phyloP scores from a whole-genome alignment of 2,888 invertebrate species.

The Trichacis sp. region DNA sequence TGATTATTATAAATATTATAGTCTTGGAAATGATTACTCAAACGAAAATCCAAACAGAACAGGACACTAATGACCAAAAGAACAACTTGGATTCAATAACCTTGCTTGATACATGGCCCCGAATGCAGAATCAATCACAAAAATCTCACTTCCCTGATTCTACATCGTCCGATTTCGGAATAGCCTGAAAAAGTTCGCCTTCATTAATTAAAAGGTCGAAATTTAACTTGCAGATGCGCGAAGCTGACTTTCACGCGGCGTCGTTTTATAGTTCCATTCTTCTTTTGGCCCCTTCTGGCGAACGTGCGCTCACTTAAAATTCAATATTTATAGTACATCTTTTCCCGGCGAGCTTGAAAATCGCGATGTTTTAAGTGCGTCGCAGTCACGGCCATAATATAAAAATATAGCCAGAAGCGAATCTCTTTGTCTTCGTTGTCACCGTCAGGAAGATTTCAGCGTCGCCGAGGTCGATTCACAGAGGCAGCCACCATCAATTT shows the following conservation, averaged over 20 bases:
- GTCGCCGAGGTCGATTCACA: not conserved
- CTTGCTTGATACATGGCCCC: no score
- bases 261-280: no score
- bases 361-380: constrained; percentile 14
- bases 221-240: constrained; percentile 4
- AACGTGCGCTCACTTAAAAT: constrained; percentile 9
- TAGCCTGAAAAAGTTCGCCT: no score
- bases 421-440: constrained; percentile 12
- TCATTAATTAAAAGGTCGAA: no score
- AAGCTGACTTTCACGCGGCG: constrained; percentile 23
- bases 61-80: no score
- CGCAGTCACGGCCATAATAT: constrained; percentile 9
- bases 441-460: constrained; percentile 6
- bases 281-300: constrained; percentile 9
- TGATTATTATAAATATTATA: no score
- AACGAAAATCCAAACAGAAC: no score
- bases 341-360: constrained; percentile 13
- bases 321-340: constrained; percentile 30
- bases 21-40: no score
- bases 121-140: no score
- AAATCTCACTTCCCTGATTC: no score
- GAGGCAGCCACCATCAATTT: constrained; percentile 4
- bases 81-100: no score
- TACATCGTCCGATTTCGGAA: no score
- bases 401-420: constrained; percentile 22